These are phyloP conservation scores for Labeo catla DNA, from an alignment of 2,113 vertebrate genomes.

Conservation along the genomic window DNA sequence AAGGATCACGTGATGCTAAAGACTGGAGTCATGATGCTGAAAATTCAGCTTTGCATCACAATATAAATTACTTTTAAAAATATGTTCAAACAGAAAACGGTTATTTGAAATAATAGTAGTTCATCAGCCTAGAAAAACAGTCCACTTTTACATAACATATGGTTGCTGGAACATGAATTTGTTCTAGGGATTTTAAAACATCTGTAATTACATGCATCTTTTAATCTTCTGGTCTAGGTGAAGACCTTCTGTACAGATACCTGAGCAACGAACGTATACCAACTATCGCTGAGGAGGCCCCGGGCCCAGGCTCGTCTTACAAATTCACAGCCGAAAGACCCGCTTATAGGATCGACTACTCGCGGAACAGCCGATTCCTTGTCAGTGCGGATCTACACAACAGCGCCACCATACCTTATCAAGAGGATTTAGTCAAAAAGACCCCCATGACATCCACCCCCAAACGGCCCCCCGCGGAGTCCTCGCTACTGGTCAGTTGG, in stretches of 20 bases:
- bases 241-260: slow-evolving; percentile 83
- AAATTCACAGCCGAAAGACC: slow-evolving; percentile 73
- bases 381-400: slow-evolving; percentile 83
- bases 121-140: background rate
- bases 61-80: too few species aligned
- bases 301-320: slow-evolving; percentile 71
- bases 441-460: slow-evolving; percentile 56
- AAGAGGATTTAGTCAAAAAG: slow-evolving; percentile 82
- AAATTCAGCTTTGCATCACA: too few species aligned
- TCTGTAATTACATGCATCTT: background rate
- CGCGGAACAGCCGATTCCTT: slow-evolving; percentile 84
- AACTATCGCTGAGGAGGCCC: slow-evolving; percentile 84
- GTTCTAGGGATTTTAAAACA: background rate
- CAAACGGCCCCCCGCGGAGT: slow-evolving; percentile 75
- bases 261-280: slow-evolving; percentile 93
- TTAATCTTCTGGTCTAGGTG: slow-evolving; percentile 71
- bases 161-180: background rate
- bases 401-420: slow-evolving; percentile 89
- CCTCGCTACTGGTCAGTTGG: slow-evolving; percentile 86
- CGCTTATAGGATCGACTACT: slow-evolving; percentile 84
- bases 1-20: too few species aligned
- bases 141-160: background rate
- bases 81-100: too few species aligned
- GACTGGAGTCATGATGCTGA: too few species aligned
- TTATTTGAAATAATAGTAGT: background rate